Percentiles rank a stretch among this genome's conserved stretches.
phyloP scores from a whole-genome alignment of 2,113 vertebrate species.

The Dendropsophus ebraccatus region DNA sequence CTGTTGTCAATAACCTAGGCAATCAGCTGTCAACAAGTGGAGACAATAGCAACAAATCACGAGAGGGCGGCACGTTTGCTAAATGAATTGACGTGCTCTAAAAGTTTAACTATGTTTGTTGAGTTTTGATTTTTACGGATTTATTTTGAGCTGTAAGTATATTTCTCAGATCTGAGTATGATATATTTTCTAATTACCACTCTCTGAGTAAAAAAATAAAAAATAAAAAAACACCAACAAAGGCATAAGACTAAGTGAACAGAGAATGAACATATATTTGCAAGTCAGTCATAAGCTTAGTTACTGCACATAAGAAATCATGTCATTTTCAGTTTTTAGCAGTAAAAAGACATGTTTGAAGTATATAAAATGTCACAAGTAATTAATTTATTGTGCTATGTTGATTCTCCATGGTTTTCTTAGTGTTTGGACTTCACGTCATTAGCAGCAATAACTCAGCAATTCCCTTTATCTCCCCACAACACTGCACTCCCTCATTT shows the following conservation, averaged over 20 bases:
- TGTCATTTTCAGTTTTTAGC: slow-evolving; percentile 3
- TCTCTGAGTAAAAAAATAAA: neutral
- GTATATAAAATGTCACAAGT: slow-evolving; percentile 27
- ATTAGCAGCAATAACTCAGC: slow-evolving; percentile 50
- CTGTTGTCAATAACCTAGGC: too few species aligned
- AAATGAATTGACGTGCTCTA: too few species aligned
- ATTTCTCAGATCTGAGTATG: neutral
- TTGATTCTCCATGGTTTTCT: slow-evolving; percentile 29
- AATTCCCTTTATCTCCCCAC: slow-evolving; percentile 49
- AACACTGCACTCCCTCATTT: slow-evolving; percentile 45
- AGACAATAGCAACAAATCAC: too few species aligned
- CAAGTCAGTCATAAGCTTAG: neutral
- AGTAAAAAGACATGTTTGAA: slow-evolving; percentile 25
- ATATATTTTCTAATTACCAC: slow-evolving; percentile 11
- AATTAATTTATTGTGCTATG: slow-evolving; percentile 45
- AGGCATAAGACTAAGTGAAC: neutral
- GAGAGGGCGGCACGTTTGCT: too few species aligned
- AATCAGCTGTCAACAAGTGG: too few species aligned
- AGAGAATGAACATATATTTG: neutral
- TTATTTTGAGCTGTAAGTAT: neutral
- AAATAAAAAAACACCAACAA: neutral
- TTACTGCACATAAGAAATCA: slow-evolving; percentile 15
- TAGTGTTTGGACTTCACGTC: slow-evolving; percentile 32
- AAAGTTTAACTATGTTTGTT: too few species aligned
- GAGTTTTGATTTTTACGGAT: neutral